Evolutionary conservation across 2,797 vertebrate species (phyloP), one percentile per base, ranked within the genome.

Genomic region (Austrolebias charrua): DNA sequence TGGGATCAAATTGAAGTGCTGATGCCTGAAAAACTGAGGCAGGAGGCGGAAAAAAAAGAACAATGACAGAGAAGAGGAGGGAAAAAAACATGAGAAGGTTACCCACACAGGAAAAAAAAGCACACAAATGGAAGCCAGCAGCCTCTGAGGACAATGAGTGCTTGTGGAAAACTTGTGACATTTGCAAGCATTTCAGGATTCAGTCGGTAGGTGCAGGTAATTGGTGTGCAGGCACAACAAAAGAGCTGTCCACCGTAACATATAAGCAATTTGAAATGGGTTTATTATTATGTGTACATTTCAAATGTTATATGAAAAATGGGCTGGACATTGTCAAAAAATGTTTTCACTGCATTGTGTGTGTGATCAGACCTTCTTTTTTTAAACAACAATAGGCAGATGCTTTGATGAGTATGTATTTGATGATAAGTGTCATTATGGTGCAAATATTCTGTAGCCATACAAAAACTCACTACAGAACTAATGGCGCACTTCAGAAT

Each of bases 1-100:
- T 90, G 81, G 81, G 89, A 90, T 90, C 87, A 90, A 88, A 90
- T 84, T 86, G 85, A 83, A 76, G 75, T 79, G 73, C 74, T 88
- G 88, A 88, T 86, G 84, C 84, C 83, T 75, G 72, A 86, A 69
- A 84, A 82, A 84, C 56, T 38, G 62, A 64, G 35, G 69, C 75
- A 71, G 45, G 49, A 20, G 12, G 43, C 55, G 24, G 45, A 13
- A 19, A 15, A 48, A 52, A 35, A 40, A 52, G 40, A 19, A 73
- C 8, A 72, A 76, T 14, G 35, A 14, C 42, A 50, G 18, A 65
- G 44, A 68, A 75, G 35, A 29, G 20, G 5, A 42, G 12, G 4
- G 24, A 20, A 74, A 35, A 48, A 43, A 43, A 46, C 18, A 45
- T 12, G 24, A 45, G 28, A 65, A 55, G 66, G 54, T 72, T 57